Conservation (phyloP, 2,113 vertebrate species). For the Trinectes maculatus region DNA sequence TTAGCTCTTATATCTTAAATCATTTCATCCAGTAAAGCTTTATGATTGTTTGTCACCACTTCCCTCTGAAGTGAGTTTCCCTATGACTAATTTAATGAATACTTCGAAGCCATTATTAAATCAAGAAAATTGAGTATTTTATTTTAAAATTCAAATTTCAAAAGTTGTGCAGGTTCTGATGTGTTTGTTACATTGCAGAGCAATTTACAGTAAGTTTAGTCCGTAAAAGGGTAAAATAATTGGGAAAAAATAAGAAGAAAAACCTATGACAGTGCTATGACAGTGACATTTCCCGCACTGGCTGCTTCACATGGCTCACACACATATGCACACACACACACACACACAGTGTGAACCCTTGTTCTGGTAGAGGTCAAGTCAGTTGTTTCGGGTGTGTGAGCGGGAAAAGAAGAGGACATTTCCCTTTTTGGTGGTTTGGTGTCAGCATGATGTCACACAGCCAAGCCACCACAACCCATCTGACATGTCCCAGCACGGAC, state of each 20-base stretch:
- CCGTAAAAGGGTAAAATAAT: neutral
- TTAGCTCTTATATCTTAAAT: neutral
- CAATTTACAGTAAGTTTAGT: neutral
- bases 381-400: slow-evolving; percentile 34
- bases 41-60: slow-evolving; percentile 6
- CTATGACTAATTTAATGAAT: neutral
- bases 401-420: slow-evolving; percentile 41
- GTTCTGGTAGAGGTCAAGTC: slow-evolving; percentile 2
- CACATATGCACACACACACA: no score
- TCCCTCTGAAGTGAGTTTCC: neutral
- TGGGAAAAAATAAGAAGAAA: no score
- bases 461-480: neutral
- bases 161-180: no score
- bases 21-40: neutral
- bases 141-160: no score
- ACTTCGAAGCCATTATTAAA: neutral
- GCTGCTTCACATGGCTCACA: no score
- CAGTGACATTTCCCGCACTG: neutral
- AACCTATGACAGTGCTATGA: neutral
- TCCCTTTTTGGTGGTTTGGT: slow-evolving; percentile 52
- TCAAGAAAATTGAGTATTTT: neutral
- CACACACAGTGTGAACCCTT: neutral
- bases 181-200: no score
- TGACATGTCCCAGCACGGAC: neutral
- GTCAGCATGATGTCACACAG: slow-evolving; percentile 22